Conservation (phyloP, 2,797 vertebrate genomes). For the Natrix natrix region DNA sequence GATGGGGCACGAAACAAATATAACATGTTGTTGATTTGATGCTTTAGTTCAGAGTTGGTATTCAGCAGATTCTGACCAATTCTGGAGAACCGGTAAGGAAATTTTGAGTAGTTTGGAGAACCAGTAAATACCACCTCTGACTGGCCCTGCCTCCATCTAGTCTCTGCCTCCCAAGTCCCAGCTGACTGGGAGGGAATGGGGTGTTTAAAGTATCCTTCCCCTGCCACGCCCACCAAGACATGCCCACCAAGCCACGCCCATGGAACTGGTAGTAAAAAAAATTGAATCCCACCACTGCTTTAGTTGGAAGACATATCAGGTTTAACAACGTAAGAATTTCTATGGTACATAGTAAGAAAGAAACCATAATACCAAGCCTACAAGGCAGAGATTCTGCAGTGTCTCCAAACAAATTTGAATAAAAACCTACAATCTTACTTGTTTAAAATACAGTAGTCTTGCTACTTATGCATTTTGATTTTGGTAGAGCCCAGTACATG, state of each 20-base stretch:
- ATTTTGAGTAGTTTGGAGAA: no score
- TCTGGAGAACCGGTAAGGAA: no score
- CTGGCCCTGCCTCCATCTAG: no score
- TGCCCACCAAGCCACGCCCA: no score
- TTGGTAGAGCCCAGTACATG: background rate
- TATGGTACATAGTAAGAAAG: background rate
- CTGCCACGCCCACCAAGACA: no score
- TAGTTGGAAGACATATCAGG: background rate
- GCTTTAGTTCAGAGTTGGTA: background rate
- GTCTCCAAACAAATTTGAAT: background rate
- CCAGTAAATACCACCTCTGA: no score
- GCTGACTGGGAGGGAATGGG: no score
- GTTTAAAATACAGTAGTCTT: background rate
- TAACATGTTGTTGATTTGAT: background rate
- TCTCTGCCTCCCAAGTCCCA: no score
- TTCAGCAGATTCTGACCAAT: no score
- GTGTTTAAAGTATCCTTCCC: no score
- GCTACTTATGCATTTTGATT: background rate
- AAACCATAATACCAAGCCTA: background rate
- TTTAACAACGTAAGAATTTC: background rate
- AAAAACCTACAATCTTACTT: background rate
- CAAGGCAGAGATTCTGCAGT: background rate
- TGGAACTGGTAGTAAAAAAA: no score
- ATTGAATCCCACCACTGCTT: background rate
- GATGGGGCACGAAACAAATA: background rate